phyloP scores from a whole-genome alignment of 2,113 vertebrate genomes.

The Mohoua ochrocephala region DNA sequence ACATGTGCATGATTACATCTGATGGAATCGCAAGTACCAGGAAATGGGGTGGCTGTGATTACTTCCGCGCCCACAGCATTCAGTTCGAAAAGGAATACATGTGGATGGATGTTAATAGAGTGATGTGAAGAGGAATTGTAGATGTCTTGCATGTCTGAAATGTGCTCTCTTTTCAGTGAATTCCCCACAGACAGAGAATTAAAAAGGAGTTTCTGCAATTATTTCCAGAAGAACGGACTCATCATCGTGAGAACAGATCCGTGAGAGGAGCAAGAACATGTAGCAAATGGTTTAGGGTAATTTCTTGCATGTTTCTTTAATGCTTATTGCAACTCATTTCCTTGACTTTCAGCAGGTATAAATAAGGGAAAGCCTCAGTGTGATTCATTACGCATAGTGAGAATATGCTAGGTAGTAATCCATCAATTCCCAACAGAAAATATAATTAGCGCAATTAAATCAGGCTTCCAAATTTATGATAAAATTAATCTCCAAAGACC shows the following conservation, averaged over 20 bases:
- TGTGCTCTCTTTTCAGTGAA: not conserved
- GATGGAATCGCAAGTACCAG: not conserved
- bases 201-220: not conserved
- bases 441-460: slow-evolving; percentile 54
- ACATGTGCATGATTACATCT: not conserved
- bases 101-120: not conserved
- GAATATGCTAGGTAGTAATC: slow-evolving; percentile 16
- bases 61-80: not conserved
- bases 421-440: slow-evolving; percentile 53
- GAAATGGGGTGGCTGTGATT: not conserved
- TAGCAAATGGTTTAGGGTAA: not conserved
- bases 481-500: slow-evolving; percentile 51
- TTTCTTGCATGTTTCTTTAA: slow-evolving; percentile 27
- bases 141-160: not conserved
- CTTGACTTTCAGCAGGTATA: slow-evolving; percentile 2
- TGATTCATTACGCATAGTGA: not conserved
- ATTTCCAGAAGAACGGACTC: not conserved
- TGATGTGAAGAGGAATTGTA: not conserved
- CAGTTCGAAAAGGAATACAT: not conserved
- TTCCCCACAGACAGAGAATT: not conserved
- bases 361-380: slow-evolving; percentile 15
- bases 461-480: slow-evolving; percentile 46
- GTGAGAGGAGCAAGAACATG: not conserved
- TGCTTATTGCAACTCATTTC: not conserved
- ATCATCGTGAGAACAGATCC: not conserved